phyloP scores from a whole-genome alignment of 1,140 invertebrate species.

The Contarinia nasturtii region DNA sequence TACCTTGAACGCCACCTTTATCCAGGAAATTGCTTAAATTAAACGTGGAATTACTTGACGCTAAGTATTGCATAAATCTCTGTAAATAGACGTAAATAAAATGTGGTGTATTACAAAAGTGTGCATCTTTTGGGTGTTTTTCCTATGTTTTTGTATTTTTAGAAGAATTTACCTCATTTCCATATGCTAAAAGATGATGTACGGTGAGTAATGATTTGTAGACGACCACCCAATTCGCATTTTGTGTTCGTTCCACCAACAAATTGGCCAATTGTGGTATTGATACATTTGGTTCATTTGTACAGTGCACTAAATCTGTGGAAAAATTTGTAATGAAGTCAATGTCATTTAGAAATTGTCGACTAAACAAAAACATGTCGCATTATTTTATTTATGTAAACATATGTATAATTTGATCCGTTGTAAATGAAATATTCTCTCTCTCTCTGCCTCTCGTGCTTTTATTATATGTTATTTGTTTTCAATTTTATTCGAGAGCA shows the following conservation, averaged over 20 bases:
- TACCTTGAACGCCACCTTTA: slow-evolving; percentile 89
- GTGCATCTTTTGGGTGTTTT: neutral
- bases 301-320: slow-evolving; percentile 96
- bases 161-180: slow-evolving; percentile 71
- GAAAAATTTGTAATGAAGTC: slow-evolving; percentile 25
- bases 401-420: too few relatives aligned
- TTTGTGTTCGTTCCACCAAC: slow-evolving; percentile 92
- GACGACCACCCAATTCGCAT: slow-evolving; percentile 95
- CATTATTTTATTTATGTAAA: too few relatives aligned
- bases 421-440: too few relatives aligned
- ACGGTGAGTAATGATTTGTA: slow-evolving; percentile 97
- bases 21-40: slow-evolving; percentile 94
- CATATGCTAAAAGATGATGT: slow-evolving; percentile 98
- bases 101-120: neutral
- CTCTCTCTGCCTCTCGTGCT: too few relatives aligned
- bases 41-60: slow-evolving; percentile 97
- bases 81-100: slow-evolving; percentile 37
- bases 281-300: slow-evolving; percentile 98
- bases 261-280: slow-evolving; percentile 97
- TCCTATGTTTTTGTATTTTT: neutral
- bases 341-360: slow-evolving; percentile 1
- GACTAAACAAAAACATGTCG: too few relatives aligned
- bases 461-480: too few relatives aligned
- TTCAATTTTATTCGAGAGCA: too few relatives aligned
- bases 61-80: slow-evolving; percentile 98